Base-by-base conservation (phyloP, 2,888 invertebrate species). In the Macrosoma leucophasiata region DNA sequence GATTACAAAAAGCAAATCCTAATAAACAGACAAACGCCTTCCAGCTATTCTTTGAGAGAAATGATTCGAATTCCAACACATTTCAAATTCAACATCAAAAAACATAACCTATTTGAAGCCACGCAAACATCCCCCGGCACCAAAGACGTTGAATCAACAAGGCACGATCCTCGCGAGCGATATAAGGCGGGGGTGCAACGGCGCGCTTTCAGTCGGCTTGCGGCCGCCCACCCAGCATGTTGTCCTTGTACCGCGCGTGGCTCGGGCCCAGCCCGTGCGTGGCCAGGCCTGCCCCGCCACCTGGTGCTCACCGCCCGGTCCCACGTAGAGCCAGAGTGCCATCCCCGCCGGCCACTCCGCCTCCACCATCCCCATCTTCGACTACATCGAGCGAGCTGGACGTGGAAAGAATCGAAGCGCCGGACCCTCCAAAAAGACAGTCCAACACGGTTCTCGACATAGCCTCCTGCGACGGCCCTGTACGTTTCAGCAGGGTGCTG, bases 401-500 rank as follows among this genome's bases (percentile, higher is more conserved):
- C 55, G 82, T 84, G 4, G 82, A 81, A 28, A 58, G 64, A 18
- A 62, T 81, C 33, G 82, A 82, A 25, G 59, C 68, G 1, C 58
- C 62, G 0, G 69, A 67, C 0, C 68, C 67, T 0, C 59, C 64
- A 2, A 55, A 58, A 25, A 52, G 46, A 11, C 39, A 52, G 2
- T 52, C 62, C 28, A 67, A 41, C 60, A 89, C 92, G 0, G 89
- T 95, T 1, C 77, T 94, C 39, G 95, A 96, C 69, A 88, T 95
- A n/a, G 96, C 95, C 0, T 94, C 92, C 43, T 96, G 96, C 70
- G 96, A 96, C 69, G 96, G 96, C 0, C 96, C 96, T 0, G 95
- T 96, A 0, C 86, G 91, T 13, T 81, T 96, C 73, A 93, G 93
- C 52, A 86, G 95, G 2, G 94, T 96, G 2, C 78, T 94, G 2